phyloP scores from a whole-genome alignment of 2,113 vertebrate species.

The Jacana jacana region DNA sequence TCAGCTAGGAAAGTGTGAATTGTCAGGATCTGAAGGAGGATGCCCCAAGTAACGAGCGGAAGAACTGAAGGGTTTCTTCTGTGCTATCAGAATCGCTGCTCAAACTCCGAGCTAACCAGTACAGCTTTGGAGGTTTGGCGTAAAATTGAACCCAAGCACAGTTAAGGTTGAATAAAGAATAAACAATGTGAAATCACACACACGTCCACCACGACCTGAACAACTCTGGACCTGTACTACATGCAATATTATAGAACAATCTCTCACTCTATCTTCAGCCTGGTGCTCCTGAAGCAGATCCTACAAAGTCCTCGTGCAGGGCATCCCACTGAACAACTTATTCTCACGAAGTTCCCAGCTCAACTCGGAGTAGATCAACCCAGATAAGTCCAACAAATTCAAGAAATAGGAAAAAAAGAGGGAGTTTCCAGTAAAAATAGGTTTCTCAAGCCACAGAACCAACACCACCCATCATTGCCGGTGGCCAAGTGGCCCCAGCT shows the following conservation, averaged over 20 bases:
- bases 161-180: neutral
- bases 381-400: neutral
- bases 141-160: neutral
- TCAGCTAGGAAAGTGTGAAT: neutral
- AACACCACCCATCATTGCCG: accelerated
- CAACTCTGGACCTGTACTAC: neutral
- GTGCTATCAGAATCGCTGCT: neutral
- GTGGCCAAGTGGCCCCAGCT: neutral
- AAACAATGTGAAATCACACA: neutral
- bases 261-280: neutral
- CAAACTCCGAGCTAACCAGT: neutral
- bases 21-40: neutral
- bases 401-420: neutral
- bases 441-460: accelerated
- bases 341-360: neutral
- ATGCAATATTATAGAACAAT: neutral
- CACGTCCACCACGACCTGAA: neutral
- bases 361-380: neutral
- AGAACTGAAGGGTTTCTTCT: neutral
- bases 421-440: neutral
- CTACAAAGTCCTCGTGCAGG: accelerated
- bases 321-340: neutral
- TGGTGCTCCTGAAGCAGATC: neutral
- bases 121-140: accelerated
- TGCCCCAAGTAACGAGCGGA: neutral